phyloP scores from a whole-genome alignment of 1,140 invertebrate genomes.

The Pogonomyrmex barbatus region DNA sequence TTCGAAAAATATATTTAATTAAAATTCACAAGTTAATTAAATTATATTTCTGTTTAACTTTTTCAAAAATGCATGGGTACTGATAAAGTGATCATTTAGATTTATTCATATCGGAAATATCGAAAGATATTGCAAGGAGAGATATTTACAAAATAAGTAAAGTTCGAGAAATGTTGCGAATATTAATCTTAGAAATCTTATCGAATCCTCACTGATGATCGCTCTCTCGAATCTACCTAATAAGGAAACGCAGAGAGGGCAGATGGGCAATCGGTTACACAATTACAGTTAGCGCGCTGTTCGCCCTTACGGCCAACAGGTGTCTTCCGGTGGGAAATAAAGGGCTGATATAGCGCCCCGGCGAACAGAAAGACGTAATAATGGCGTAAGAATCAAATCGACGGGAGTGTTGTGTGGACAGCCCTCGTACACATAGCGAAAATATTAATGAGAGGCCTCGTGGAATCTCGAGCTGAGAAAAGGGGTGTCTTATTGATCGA shows the following conservation, averaged over 20 bases:
- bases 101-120: not conserved
- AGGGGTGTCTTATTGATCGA: slow-evolving; percentile 11
- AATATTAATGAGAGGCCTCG: slow-evolving; percentile 17
- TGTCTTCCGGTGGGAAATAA: slow-evolving; percentile 80
- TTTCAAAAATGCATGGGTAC: not conserved
- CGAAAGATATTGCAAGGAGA: not conserved
- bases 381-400: slow-evolving; percentile 41
- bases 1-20: not conserved
- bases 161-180: not conserved
- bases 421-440: not conserved
- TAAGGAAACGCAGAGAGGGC: slow-evolving; percentile 67
- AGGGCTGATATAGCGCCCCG: not conserved
- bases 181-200: not conserved
- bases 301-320: slow-evolving; percentile 82
- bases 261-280: slow-evolving; percentile 83
- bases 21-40: slow-evolving; percentile 8
- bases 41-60: not conserved
- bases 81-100: not conserved
- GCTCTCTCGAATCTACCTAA: slow-evolving; percentile 36
- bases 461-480: slow-evolving; percentile 22
- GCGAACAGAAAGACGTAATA: slow-evolving; percentile 42
- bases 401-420: not conserved
- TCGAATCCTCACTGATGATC: not conserved
- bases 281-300: slow-evolving; percentile 76
- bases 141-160: not conserved